Conservation (phyloP, 2,888 invertebrate species). For the Hypolimnas misippus region DNA sequence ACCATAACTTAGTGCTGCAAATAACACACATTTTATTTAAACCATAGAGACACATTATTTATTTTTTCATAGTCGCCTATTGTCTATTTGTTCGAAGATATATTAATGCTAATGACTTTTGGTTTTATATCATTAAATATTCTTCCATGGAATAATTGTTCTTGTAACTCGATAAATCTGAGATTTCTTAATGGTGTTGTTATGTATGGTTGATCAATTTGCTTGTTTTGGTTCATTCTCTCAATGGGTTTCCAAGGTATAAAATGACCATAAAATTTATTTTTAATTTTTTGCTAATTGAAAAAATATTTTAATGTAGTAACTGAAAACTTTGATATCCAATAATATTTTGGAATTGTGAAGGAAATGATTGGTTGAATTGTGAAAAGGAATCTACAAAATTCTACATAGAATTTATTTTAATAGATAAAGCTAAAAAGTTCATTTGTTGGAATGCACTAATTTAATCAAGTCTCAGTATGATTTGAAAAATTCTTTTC, state of each 20-base stretch:
- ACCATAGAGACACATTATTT: not conserved
- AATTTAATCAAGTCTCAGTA: too few relatives aligned
- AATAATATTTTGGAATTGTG: too few relatives aligned
- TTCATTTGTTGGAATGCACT: too few relatives aligned
- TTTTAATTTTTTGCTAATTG: constrained; percentile 34
- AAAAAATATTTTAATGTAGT: constrained; percentile 12
- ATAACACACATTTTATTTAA: constrained; percentile 10
- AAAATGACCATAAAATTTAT: constrained; percentile 57
- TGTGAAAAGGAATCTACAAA: too few relatives aligned
- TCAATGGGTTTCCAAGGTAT: constrained; percentile 63
- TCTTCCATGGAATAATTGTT: constrained; percentile 58
- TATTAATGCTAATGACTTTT: constrained; percentile 48
- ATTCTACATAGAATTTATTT: too few relatives aligned
- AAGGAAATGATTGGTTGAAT: too few relatives aligned
- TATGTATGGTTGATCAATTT: constrained; percentile 45
- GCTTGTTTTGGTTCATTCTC: constrained; percentile 44
- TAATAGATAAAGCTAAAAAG: too few relatives aligned
- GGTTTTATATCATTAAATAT: constrained; percentile 45
- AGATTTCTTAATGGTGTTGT: constrained; percentile 48
- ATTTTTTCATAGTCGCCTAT: not conserved
- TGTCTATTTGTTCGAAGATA: not conserved
- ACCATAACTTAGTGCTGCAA: too few relatives aligned
- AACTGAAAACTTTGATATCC: too few relatives aligned
- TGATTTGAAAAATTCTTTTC: too few relatives aligned
- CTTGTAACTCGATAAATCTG: constrained; percentile 53